Conservation (phyloP, 2,797 vertebrate species). For the Muscicapa striata region DNA sequence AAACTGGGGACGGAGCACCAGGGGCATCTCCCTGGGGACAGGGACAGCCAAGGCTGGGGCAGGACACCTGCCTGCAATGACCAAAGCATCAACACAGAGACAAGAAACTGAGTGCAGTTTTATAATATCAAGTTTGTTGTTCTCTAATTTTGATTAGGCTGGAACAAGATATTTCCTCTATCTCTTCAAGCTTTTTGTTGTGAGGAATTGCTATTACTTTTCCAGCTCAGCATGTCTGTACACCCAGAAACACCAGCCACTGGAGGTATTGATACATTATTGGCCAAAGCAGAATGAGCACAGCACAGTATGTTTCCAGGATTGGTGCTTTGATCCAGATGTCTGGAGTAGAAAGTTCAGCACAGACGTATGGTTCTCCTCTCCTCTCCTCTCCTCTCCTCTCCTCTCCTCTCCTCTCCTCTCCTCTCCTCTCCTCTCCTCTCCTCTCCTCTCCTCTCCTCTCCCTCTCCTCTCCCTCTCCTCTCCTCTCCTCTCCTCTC, state of each 20-base stretch:
- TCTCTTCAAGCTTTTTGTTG: neutral
- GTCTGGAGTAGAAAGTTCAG: neutral
- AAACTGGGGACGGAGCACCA: fast-evolving
- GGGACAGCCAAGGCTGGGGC: neutral
- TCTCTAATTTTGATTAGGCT: neutral
- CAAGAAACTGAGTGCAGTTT: neutral
- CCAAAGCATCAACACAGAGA: fast-evolving
- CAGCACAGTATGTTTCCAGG: neutral
- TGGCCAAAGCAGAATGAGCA: neutral
- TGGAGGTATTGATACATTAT: neutral
- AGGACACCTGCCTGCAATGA: neutral
- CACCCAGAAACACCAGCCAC: neutral
- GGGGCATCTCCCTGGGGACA: neutral
- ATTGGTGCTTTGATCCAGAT: neutral
- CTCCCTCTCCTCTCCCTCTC: too few relatives aligned
- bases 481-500: too few relatives aligned
- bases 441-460: too few relatives aligned
- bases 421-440: too few relatives aligned
- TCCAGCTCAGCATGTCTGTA: neutral
- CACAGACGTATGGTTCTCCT: too few relatives aligned
- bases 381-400: too few relatives aligned
- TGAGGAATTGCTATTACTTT: neutral
- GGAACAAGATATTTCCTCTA: neutral
- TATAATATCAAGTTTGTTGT: neutral
- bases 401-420: too few relatives aligned